Percentiles rank a stretch among this genome's conserved stretches.
These are phyloP conservation scores for Phaethornis superciliosus DNA, from an alignment of 2,113 vertebrate species.

Conservation along the genomic window DNA sequence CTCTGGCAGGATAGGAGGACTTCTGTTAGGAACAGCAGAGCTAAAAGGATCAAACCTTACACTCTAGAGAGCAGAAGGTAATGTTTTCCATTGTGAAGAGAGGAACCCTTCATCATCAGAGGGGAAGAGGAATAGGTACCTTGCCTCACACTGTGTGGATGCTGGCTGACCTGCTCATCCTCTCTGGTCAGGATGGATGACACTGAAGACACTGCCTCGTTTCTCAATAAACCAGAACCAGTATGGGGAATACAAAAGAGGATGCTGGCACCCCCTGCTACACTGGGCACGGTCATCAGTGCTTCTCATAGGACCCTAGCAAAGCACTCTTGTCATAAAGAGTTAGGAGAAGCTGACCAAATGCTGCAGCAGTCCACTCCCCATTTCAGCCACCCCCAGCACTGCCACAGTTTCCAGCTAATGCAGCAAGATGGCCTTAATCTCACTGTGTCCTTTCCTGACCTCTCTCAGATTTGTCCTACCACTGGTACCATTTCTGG, in stretches of 20 bases:
- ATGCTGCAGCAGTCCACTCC: background rate
- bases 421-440: background rate
- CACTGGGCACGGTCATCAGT: background rate
- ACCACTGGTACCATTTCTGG: background rate
- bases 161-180: background rate
- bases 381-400: background rate
- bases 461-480: background rate
- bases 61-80: background rate
- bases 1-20: background rate
- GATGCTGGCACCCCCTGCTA: background rate
- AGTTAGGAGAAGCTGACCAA: constrained; percentile 3
- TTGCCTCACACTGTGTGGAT: accelerated
- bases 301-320: background rate
- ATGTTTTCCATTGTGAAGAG: background rate
- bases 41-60: background rate
- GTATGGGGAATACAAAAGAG: background rate
- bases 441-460: background rate
- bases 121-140: background rate
- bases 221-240: constrained; percentile 5
- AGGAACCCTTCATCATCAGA: background rate
- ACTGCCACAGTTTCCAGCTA: background rate
- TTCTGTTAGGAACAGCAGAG: background rate
- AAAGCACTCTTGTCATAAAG: background rate
- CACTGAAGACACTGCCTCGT: background rate
- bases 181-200: background rate